These are phyloP conservation scores for Pogonophryne albipinna DNA, from an alignment of 2,797 vertebrate genomes.

Conservation along the genomic window DNA sequence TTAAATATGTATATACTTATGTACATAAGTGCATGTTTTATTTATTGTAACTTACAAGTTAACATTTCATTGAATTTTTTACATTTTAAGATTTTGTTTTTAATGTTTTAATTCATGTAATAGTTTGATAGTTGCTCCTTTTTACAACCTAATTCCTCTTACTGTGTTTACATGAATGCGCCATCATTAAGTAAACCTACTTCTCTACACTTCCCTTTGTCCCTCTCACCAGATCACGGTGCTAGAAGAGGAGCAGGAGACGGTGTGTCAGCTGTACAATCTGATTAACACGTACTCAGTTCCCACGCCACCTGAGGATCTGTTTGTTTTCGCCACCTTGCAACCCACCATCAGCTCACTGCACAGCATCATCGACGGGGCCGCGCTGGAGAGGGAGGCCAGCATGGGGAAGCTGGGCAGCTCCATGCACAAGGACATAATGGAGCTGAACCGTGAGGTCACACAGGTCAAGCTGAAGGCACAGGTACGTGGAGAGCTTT, in stretches of 20 bases:
- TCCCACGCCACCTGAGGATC: conserved; percentile 87
- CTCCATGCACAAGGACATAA: conserved; percentile 85
- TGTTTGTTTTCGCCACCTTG: conserved; percentile 85
- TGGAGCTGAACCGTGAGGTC: conserved; percentile 83
- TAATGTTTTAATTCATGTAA: too few relatives aligned
- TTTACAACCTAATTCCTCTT: too few relatives aligned
- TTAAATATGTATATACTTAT: too few relatives aligned
- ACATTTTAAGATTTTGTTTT: too few relatives aligned
- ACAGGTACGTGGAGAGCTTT: conserved; percentile 75
- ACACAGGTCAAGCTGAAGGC: conserved; percentile 76
- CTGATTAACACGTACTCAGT: conserved; percentile 87
- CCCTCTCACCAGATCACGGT: conserved; percentile 77
- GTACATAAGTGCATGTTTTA: too few relatives aligned
- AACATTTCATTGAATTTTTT: too few relatives aligned
- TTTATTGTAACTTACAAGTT: too few relatives aligned
- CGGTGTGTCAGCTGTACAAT: conserved; percentile 86
- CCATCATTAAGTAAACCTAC: too few relatives aligned
- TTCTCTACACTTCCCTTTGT: not conserved
- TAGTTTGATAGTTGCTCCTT: too few relatives aligned
- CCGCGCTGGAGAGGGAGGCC: conserved; percentile 75
- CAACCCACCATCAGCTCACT: conserved; percentile 80
- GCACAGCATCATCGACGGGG: conserved; percentile 78
- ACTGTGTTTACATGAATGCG: too few relatives aligned
- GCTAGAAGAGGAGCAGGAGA: conserved; percentile 84
- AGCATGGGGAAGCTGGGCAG: conserved; percentile 83